Base-by-base conservation (phyloP, 1,140 invertebrate species). In the Ips nitidus region DNA sequence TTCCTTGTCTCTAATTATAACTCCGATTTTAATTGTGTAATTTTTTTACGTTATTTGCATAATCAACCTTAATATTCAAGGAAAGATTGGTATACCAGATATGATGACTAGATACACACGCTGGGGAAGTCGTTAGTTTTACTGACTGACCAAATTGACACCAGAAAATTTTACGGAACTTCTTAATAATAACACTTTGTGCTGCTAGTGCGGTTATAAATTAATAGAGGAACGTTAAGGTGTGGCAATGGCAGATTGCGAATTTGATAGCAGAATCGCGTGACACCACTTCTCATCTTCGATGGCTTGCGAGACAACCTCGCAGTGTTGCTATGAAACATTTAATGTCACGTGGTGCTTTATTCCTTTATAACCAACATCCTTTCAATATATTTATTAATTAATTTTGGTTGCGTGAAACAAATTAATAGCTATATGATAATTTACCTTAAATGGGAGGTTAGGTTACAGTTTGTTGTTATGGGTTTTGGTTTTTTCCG, bases 21-120 rank as follows among this genome's bases (percentile, higher is more conserved):
- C 62, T 64, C 37, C 50, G 56, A n/a, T 66, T 59, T 70, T 70
- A 70, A 70, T 70, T 70, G 69, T 60, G 69, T 61, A 70, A 65
- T 70, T 70, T 70, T 60, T 70, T 64, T 61, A 22, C 41, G 38
- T 53, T 58, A 68, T 69, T 69, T 69, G 53, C 69, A 70, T 70
- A 70, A 70, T 70, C 55, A 57, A 3, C 42, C 39, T 59, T 70
- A 59, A 70, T 52, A 65, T 70, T 59, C 69, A 63, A 70, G 62
- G 62, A 70, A 65, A 70, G 43, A 63, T 68, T 60, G 47, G 58
- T 66, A 50, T 47, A 4, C 4, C 42, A 37, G 65, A 66, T 66
- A 22, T 50, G 45, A 8, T 6, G 45, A 50, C 6, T 50, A 50
- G 7, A 66, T 43, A 45, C 56, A 55, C 52, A 66, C 52, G 52